Evolutionary conservation across 2,797 vertebrate genomes (phyloP).

Genomic region (Loris lydekkerianus): DNA sequence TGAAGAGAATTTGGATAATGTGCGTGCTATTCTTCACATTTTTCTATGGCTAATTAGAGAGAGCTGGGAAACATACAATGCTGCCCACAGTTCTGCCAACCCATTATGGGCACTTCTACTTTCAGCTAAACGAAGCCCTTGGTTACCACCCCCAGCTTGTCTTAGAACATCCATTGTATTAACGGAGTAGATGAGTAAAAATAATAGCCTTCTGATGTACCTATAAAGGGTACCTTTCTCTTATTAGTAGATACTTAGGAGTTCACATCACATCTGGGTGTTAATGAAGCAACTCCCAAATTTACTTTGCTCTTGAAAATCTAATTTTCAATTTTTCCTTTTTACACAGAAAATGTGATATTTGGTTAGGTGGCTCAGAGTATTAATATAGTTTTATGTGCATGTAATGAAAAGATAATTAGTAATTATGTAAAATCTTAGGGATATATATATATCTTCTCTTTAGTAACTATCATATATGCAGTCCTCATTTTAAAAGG

Average conservation of each 20-base stretch:
- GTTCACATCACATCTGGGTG: slow-evolving; percentile 59
- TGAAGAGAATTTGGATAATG: slow-evolving; percentile 83
- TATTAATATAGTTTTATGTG: slow-evolving; percentile 66
- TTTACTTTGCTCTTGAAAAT: slow-evolving; percentile 70
- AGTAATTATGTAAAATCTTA: slow-evolving; percentile 78
- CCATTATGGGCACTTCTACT: slow-evolving; percentile 79
- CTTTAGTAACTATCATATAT: slow-evolving; percentile 53
- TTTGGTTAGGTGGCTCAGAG: slow-evolving; percentile 23
- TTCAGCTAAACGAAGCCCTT: slow-evolving; percentile 82
- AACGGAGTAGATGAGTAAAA: slow-evolving; percentile 74
- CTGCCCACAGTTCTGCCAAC: slow-evolving; percentile 78
- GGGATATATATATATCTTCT: slow-evolving; percentile 66
- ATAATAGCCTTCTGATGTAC: slow-evolving; percentile 77
- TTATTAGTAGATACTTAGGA: slow-evolving; percentile 65
- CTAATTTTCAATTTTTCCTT: slow-evolving; percentile 72
- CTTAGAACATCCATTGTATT: slow-evolving; percentile 79
- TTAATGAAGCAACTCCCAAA: slow-evolving; percentile 71
- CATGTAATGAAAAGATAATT: slow-evolving; percentile 80
- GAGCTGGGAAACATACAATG: slow-evolving; percentile 82
- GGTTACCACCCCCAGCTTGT: slow-evolving; percentile 78
- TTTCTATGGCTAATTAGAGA: slow-evolving; percentile 86
- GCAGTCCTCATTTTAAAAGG: slow-evolving; percentile 40
- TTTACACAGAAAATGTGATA: slow-evolving; percentile 75
- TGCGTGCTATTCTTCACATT: slow-evolving; percentile 82
- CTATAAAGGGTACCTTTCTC: slow-evolving; percentile 76